Evolutionary conservation across 2,113 vertebrate genomes (phyloP).

Genomic region (Thymallus thymallus): DNA sequence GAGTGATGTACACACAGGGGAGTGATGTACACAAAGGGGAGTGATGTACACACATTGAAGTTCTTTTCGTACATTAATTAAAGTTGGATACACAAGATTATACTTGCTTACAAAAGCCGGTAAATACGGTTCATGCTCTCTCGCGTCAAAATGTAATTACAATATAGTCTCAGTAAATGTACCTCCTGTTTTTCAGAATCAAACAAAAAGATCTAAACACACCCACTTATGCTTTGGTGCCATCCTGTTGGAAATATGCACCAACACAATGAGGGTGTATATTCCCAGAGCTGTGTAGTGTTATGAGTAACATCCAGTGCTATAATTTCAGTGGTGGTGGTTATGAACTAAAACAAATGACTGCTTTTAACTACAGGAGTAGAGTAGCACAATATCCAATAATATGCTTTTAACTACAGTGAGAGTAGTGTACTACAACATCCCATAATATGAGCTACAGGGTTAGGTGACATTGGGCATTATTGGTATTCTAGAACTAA

Average conservation of each 20-base stretch:
- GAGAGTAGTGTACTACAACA: not conserved
- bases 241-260: too few species aligned
- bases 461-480: constrained; percentile 6
- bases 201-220: not conserved
- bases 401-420: not conserved
- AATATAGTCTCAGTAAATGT: not conserved
- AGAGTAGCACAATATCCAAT: constrained; percentile 3
- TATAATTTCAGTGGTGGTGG: not conserved
- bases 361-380: not conserved
- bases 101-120: constrained; percentile 58
- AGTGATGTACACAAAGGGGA: too few species aligned
- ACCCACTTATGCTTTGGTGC: not conserved
- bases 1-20: too few species aligned
- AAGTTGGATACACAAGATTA: constrained; percentile 56
- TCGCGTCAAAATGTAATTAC: constrained; percentile 33
- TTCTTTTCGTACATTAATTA: constrained; percentile 69
- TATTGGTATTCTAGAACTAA: not conserved
- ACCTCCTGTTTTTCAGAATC: not conserved
- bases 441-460: not conserved
- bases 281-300: not conserved
- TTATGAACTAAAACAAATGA: not conserved
- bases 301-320: not conserved
- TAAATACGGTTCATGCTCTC: constrained; percentile 66
- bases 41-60: constrained; percentile 39
- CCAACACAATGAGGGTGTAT: too few species aligned